These are phyloP conservation scores for Noctilio leporinus DNA, from an alignment of 2,113 vertebrate species.

Conservation along the genomic window DNA sequence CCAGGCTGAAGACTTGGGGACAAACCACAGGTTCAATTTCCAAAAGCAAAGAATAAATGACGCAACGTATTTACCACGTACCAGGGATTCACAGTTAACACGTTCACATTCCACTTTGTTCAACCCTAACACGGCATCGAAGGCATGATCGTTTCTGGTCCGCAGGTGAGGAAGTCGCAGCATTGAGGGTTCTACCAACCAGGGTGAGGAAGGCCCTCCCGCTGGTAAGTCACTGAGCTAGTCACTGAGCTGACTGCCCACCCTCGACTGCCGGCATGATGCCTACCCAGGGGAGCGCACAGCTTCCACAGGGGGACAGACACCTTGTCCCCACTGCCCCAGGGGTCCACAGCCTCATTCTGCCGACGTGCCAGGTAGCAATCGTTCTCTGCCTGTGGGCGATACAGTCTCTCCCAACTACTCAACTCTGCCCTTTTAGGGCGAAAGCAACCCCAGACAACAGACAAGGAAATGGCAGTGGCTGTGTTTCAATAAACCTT, in stretches of 20 bases:
- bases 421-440: background rate
- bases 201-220: background rate
- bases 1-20: background rate
- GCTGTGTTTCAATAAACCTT: background rate
- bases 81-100: accelerated
- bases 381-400: background rate
- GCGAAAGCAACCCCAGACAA: background rate
- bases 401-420: background rate
- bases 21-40: background rate
- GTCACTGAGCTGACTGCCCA: accelerated
- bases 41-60: background rate
- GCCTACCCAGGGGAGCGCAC: background rate
- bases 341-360: background rate
- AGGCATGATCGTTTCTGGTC: accelerated
- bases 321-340: background rate
- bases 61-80: accelerated
- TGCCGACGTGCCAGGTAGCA: background rate
- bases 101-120: too few species aligned
- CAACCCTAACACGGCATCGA: background rate
- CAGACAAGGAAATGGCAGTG: background rate
- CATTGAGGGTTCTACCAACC: background rate
- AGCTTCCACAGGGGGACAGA: background rate
- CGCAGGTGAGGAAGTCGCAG: background rate
- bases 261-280: accelerated
- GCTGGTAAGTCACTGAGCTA: background rate